Conservation (phyloP, 2,113 vertebrate genomes). For the Gobio gobio region DNA sequence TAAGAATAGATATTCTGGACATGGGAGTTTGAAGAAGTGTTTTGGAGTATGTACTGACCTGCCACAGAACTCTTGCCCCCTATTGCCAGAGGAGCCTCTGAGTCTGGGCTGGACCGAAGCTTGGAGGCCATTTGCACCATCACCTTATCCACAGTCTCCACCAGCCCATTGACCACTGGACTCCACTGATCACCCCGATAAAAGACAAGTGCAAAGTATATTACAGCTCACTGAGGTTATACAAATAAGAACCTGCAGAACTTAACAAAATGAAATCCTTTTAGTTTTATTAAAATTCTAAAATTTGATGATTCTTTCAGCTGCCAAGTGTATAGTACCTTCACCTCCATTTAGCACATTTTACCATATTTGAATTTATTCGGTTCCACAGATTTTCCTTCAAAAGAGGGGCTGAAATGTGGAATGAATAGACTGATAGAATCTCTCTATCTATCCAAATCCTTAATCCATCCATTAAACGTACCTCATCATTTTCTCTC, state of each 20-base stretch:
- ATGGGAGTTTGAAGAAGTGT: slow-evolving; percentile 33
- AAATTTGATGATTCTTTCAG: background rate
- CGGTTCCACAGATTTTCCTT: background rate
- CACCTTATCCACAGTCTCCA: slow-evolving; percentile 85
- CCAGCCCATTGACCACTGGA: slow-evolving; percentile 75
- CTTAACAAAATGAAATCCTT: background rate
- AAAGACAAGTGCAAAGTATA: background rate
- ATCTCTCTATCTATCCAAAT: background rate
- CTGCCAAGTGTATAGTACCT: background rate
- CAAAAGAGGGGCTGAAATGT: background rate
- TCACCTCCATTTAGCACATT: background rate
- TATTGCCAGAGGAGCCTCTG: slow-evolving; percentile 68
- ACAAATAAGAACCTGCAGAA: slow-evolving; percentile 1
- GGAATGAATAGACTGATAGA: background rate
- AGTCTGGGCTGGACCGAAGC: slow-evolving; percentile 63
- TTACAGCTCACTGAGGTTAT: background rate
- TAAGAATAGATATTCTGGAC: slow-evolving; percentile 24
- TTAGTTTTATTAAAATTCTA: too few species aligned
- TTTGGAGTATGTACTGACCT: slow-evolving; percentile 75
- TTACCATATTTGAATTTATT: background rate
- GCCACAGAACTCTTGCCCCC: slow-evolving; percentile 85
- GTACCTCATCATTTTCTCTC: slow-evolving; percentile 75
- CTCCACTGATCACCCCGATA: slow-evolving; percentile 58
- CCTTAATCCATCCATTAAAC: background rate
- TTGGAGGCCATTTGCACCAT: slow-evolving; percentile 81